A percentile compares a stretch with the other conserved stretches of the same genome.
These are phyloP conservation scores for Myotis myotis DNA, from an alignment of 2,797 vertebrate species.

Conservation along the genomic window DNA sequence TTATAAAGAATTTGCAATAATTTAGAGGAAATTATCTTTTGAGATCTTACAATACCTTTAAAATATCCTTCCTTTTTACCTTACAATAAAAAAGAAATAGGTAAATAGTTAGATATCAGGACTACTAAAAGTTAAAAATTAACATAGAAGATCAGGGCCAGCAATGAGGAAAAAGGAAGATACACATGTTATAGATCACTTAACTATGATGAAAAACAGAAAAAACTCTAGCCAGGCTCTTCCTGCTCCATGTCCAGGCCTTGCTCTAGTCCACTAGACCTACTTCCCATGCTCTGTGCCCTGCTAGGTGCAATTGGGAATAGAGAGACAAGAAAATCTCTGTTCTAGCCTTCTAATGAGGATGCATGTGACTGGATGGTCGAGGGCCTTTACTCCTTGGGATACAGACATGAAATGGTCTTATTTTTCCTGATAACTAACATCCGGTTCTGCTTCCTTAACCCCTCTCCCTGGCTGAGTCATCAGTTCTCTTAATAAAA, in stretches of 20 bases:
- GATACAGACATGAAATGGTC: neutral
- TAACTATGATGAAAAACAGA: neutral
- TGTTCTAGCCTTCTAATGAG: neutral
- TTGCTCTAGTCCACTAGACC: neutral
- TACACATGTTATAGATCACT: neutral
- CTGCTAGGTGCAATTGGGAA: neutral
- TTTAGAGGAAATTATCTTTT: slow-evolving; percentile 12
- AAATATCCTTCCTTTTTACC: neutral
- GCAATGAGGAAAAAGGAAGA: neutral
- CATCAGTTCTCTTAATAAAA: slow-evolving; percentile 17
- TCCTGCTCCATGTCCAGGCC: neutral
- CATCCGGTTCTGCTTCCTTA: neutral
- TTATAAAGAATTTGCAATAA: neutral
- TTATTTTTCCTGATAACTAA: slow-evolving; percentile 1
- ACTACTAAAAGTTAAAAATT: slow-evolving; percentile 24
- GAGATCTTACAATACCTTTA: neutral
- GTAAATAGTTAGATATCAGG: neutral
- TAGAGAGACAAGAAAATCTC: neutral
- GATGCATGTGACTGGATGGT: neutral
- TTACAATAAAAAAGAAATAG: slow-evolving; percentile 20
- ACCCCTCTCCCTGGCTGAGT: neutral
- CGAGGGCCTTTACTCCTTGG: neutral
- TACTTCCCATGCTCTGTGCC: neutral
- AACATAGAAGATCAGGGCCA: neutral
- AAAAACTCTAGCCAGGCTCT: neutral